These are phyloP conservation scores for Rhizoglyphus robini DNA, from an alignment of 1,140 invertebrate genomes.

Conservation along the genomic window DNA sequence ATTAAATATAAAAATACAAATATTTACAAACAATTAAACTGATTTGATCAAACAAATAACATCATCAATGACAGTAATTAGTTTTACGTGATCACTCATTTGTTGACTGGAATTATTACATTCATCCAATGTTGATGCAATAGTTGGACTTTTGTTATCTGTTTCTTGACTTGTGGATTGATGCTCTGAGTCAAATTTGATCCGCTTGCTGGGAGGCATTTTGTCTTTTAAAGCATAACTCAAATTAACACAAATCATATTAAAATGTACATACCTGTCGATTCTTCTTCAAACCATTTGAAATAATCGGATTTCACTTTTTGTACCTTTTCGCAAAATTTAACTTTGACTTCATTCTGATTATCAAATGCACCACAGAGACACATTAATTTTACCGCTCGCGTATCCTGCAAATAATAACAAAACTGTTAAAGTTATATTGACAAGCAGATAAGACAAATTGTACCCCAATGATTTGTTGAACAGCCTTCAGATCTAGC, in stretches of 20 bases:
- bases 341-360: background rate
- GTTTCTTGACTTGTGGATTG: background rate
- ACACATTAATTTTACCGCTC: background rate
- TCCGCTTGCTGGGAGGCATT: background rate
- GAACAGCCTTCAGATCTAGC: background rate
- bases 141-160: background rate
- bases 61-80: background rate
- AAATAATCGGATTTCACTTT: background rate
- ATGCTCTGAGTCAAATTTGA: background rate
- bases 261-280: background rate
- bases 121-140: background rate
- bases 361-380: background rate
- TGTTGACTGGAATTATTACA: background rate
- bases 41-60: background rate
- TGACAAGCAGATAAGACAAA: background rate
- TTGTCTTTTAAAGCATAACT: background rate
- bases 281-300: background rate
- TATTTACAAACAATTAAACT: background rate
- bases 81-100: background rate
- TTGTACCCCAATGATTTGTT: constrained; percentile 7
- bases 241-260: background rate
- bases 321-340: background rate
- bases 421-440: background rate
- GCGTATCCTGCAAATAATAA: background rate
- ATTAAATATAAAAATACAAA: background rate